Conservation (phyloP, 2,888 invertebrate species). For the Tetanocera ferruginea region DNA sequence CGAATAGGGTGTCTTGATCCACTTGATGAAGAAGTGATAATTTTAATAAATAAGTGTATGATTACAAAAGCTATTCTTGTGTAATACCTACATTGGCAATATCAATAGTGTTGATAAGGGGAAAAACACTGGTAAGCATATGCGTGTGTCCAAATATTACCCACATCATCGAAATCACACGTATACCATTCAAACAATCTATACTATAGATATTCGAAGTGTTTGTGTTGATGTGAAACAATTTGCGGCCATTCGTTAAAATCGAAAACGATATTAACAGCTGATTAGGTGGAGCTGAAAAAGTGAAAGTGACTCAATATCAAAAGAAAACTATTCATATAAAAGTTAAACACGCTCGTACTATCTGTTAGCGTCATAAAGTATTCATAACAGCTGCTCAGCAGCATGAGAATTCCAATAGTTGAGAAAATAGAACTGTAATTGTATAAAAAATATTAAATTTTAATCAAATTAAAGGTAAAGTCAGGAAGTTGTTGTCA, state of each 20-base stretch:
- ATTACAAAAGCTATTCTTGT: not conserved
- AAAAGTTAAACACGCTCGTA: conserved; percentile 44
- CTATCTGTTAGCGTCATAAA: conserved; percentile 44
- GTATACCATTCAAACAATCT: conserved; percentile 68
- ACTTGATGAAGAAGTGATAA: conserved; percentile 39
- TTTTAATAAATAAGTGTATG: not conserved
- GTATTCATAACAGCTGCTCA: conserved; percentile 53
- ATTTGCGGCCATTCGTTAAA: conserved; percentile 48
- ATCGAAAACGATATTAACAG: conserved; percentile 55
- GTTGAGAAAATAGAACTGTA: not conserved
- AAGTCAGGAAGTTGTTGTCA: too few relatives aligned
- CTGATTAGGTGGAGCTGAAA: conserved; percentile 39
- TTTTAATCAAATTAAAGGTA: too few relatives aligned
- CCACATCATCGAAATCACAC: conserved; percentile 69
- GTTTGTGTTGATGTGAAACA: conserved; percentile 49
- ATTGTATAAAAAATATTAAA: not conserved
- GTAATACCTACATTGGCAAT: conserved; percentile 41
- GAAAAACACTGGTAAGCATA: not conserved
- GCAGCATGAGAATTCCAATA: conserved; percentile 33
- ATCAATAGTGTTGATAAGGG: conserved; percentile 8
- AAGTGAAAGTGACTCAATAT: not conserved
- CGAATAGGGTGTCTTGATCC: conserved; percentile 43
- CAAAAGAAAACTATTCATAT: not conserved
- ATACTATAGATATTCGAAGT: conserved; percentile 58
- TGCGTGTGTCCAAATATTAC: conserved; percentile 66